Conservation (phyloP, 2,888 invertebrate genomes). For the Argyresthia albistria region DNA sequence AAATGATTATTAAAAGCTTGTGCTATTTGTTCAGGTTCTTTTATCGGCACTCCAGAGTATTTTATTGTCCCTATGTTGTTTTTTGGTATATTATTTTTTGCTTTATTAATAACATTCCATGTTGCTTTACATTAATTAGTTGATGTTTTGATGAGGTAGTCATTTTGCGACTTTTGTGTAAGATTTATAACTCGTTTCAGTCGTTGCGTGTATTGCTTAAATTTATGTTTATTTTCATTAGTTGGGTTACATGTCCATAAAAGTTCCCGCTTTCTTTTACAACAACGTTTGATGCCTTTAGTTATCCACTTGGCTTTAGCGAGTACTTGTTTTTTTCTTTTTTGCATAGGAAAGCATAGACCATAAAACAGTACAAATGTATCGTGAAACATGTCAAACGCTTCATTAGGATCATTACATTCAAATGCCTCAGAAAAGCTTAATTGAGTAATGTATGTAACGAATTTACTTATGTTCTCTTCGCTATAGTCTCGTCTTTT, state of each 20-base stretch:
- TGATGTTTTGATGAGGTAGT: constrained; percentile 3
- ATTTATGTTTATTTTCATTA: neutral
- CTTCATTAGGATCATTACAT: neutral
- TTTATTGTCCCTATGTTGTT: neutral
- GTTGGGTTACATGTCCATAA: constrained; percentile 6
- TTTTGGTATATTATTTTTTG: constrained; percentile 1
- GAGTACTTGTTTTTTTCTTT: constrained; percentile 1
- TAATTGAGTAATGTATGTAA: neutral
- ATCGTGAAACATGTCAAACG: constrained; percentile 5
- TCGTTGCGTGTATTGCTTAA: neutral
- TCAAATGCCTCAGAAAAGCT: constrained; percentile 3
- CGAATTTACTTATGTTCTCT: neutral
- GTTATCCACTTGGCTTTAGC: constrained; percentile 7
- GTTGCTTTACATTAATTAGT: constrained; percentile 6
- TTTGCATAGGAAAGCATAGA: constrained; percentile 7
- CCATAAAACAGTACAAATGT: constrained; percentile 3
- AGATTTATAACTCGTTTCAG: constrained; percentile 4
- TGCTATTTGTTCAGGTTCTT: constrained; percentile 6
- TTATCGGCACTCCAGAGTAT: neutral
- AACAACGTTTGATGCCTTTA: constrained; percentile 6
- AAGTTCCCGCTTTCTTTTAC: constrained; percentile 5
- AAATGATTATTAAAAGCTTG: constrained; percentile 8
- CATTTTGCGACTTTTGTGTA: constrained; percentile 6
- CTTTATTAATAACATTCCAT: constrained; percentile 6
- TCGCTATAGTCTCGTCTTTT: neutral